Evolutionary conservation across 2,797 vertebrate species (phyloP).

Genomic region (Streptopelia turtur): DNA sequence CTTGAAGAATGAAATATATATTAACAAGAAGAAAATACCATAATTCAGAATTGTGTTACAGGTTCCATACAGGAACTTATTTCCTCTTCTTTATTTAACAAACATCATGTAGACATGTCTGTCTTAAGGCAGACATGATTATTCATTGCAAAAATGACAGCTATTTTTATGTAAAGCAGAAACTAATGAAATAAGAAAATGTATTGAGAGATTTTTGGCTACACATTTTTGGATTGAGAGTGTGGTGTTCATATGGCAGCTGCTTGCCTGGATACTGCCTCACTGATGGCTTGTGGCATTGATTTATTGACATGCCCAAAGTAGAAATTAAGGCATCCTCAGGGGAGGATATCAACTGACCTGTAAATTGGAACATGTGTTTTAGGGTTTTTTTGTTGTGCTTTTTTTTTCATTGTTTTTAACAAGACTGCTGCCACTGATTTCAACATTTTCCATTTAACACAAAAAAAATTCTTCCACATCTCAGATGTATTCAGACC

Average conservation of each 20-base stretch:
- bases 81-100: constrained; percentile 29
- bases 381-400: constrained; percentile 23
- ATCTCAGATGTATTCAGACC: neutral
- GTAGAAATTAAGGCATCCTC: constrained; percentile 33
- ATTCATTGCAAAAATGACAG: constrained; percentile 8
- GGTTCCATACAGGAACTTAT: neutral
- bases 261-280: constrained; percentile 11
- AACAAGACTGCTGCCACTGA: neutral
- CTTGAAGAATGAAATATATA: neutral
- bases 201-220: constrained; percentile 39
- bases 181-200: constrained; percentile 41
- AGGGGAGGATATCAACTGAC: constrained; percentile 52
- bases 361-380: constrained; percentile 48
- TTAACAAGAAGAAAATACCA: neutral
- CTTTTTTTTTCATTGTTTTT: neutral
- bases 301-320: constrained; percentile 18
- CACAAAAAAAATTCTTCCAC: neutral
- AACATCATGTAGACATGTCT: neutral
- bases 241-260: neutral
- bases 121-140: constrained; percentile 19
- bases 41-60: neutral
- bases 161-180: constrained; percentile 31
- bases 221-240: neutral
- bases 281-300: constrained; percentile 23
- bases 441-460: neutral